Base-by-base conservation (phyloP, 2,797 vertebrate genomes). In the Ciconia nigra region DNA sequence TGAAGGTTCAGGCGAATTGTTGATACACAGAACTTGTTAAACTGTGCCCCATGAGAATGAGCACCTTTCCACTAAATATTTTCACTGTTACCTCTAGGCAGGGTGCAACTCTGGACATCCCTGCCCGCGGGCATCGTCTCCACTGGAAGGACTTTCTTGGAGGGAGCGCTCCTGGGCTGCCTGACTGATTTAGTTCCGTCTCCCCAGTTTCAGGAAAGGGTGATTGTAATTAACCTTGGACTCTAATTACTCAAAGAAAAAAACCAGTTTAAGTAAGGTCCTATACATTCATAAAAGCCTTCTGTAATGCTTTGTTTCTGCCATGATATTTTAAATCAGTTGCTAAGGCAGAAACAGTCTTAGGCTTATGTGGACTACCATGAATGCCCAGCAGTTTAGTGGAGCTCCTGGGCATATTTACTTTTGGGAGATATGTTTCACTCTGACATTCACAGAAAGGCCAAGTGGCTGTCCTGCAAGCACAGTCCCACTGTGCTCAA, bases 1-100 rank as follows among this genome's bases (percentile, higher is more conserved):
- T 42, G 70, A 39, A 58, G 16, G 3, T 51, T 54, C 1, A 1
- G 13, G 42, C 0, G 0, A 25, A 33, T 59, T 46, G 19, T 69
- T 79, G 29, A 11, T 72, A 55, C 0, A 8, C 42, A 76, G 37
- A 62, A 54, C 16, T 71, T 67, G 6, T 59, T 78, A 63, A 79
- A 42, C 15, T 28, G 7, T 84, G 24, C 19, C 16, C 8, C 13
- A 29, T 66, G 54, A 54, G 70, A 87, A 82, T 9, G 10, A 84
- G 22, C 10, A 46, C n/a, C 15, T 79, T 95, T 65, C 29, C 39
- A 65, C 8, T 69, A 46, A 18, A 20, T n/a, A 39, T 72, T 92
- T 82, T 69, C 13, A 15, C 24, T 7, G 1, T 46, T 80, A 14
- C 12, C 20, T 85, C 35, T 35, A 51, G 51, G 51, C 10, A 72